These are phyloP conservation scores for Conus betulinus DNA, from an alignment of 1,140 invertebrate species.

Conservation along the genomic window DNA sequence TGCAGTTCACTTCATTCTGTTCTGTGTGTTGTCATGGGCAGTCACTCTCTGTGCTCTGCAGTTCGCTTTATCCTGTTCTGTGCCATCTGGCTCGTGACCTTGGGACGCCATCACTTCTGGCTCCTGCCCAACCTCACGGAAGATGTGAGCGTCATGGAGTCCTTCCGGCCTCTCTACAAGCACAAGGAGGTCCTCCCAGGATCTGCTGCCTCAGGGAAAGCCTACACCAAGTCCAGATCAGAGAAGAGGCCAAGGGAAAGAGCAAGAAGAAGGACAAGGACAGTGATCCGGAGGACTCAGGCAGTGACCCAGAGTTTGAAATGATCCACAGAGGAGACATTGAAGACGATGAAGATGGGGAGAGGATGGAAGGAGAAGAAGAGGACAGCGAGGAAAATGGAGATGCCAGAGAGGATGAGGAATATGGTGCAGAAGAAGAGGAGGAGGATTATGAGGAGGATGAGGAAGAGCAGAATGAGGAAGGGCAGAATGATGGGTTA, in stretches of 20 bases:
- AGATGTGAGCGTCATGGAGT: constrained; percentile 98
- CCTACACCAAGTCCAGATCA: background rate
- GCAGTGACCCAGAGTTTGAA: constrained; percentile 54
- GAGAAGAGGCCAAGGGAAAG: constrained; percentile 26
- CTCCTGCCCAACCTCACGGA: constrained; percentile 98
- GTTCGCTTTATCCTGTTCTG: constrained; percentile 94
- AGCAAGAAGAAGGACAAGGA: constrained; percentile 57
- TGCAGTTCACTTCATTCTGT: no score
- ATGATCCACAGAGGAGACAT: constrained; percentile 59
- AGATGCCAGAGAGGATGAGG: constrained; percentile 51
- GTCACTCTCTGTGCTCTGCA: constrained; percentile 59
- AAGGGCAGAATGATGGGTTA: constrained; percentile 23
- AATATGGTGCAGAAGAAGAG: constrained; percentile 1
- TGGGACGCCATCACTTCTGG: constrained; percentile 96
- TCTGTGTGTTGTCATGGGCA: no score
- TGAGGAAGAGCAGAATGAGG: constrained; percentile 30
- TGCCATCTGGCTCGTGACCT: constrained; percentile 90
- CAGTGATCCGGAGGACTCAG: constrained; percentile 48
- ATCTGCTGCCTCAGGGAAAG: background rate
- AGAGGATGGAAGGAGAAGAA: constrained; percentile 60
- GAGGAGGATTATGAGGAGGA: constrained; percentile 24
- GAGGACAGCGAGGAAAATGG: constrained; percentile 54
- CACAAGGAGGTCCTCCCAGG: background rate
- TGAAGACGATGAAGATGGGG: constrained; percentile 68
- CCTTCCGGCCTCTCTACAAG: constrained; percentile 97